Evolutionary conservation across 2,888 invertebrate genomes (phyloP).

Genomic region (Marronus borbonicus): DNA sequence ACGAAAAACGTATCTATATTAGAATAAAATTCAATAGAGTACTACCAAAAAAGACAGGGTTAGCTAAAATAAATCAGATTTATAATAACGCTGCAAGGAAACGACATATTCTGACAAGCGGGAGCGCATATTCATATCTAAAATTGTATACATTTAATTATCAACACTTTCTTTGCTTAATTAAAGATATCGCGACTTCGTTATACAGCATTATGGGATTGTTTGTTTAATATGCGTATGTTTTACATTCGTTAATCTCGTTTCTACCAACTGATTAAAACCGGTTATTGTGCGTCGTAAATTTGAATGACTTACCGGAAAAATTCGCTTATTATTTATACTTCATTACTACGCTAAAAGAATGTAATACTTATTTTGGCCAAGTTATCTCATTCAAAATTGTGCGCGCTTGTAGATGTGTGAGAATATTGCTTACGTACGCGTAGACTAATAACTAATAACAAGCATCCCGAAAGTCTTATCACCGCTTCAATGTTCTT

Average conservation of each 20-base stretch:
- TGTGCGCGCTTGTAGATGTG: background rate
- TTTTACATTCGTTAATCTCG: slow-evolving; percentile 39
- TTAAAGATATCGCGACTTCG: slow-evolving; percentile 22
- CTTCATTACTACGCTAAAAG: slow-evolving; percentile 8
- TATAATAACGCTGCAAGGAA: too few species aligned
- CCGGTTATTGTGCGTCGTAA: slow-evolving; percentile 18
- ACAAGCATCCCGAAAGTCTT: too few species aligned
- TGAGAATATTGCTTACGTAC: background rate
- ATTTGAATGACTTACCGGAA: slow-evolving; percentile 11
- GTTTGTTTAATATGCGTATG: slow-evolving; percentile 26
- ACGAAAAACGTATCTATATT: too few species aligned
- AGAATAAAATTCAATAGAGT: too few species aligned
- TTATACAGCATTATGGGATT: slow-evolving; percentile 26
- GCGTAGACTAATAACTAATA: too few species aligned
- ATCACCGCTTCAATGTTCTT: too few species aligned
- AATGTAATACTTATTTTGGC: slow-evolving; percentile 11
- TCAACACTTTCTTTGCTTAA: slow-evolving; percentile 11
- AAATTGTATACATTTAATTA: background rate
- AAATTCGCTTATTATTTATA: slow-evolving; percentile 26
- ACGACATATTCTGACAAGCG: background rate
- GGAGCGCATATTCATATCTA: background rate
- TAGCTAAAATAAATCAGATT: too few species aligned
- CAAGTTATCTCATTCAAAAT: slow-evolving; percentile 14
- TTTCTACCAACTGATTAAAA: slow-evolving; percentile 19
- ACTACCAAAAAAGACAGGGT: too few species aligned